Evolutionary conservation across 2,888 invertebrate genomes (phyloP).

Genomic region (Isotomurus palustris): DNA sequence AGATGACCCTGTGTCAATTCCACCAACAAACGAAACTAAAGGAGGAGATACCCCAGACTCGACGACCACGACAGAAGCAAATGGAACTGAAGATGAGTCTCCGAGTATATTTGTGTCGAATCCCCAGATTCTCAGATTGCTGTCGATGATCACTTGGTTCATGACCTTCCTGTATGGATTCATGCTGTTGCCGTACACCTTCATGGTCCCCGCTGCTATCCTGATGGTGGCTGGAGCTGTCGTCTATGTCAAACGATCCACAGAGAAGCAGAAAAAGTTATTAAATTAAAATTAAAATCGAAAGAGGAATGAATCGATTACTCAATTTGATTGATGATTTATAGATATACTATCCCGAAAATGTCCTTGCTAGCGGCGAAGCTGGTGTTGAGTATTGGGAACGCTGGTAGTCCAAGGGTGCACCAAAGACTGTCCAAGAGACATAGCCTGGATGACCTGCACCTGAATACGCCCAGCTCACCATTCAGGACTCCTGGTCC

Average conservation of each 20-base stretch:
- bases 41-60: not conserved
- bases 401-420: too few relatives aligned
- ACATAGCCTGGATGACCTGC: too few relatives aligned
- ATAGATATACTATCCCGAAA: conserved; percentile 20
- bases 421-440: too few relatives aligned
- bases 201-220: conserved; percentile 25
- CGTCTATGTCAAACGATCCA: conserved; percentile 22
- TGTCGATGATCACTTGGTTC: conserved; percentile 34
- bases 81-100: not conserved
- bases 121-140: conserved; percentile 6
- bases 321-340: not conserved
- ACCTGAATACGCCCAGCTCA: too few relatives aligned
- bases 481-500: too few relatives aligned
- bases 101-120: not conserved
- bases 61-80: not conserved
- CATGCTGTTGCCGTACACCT: conserved; percentile 30
- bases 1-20: not conserved
- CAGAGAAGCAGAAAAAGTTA: not conserved
- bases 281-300: not conserved
- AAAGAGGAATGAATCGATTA: not conserved
- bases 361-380: conserved; percentile 32
- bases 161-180: conserved; percentile 29
- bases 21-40: not conserved
- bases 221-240: conserved; percentile 30
- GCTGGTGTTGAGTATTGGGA: conserved; percentile 37